Conservation (phyloP, 2,888 invertebrate species). For the Anagyrus pseudococci region DNA sequence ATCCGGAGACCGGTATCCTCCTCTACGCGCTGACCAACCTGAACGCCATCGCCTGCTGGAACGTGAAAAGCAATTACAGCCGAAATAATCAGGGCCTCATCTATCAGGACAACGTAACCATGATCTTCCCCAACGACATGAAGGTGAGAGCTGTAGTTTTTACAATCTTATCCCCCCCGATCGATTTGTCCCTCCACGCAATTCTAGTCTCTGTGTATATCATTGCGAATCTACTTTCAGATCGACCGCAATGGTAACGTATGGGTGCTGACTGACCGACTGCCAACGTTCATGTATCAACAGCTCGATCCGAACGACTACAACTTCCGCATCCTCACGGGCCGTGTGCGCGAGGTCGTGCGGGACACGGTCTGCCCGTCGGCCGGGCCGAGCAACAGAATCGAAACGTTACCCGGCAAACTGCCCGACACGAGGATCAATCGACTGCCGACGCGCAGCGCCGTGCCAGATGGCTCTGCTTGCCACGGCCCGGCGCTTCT, state of each 20-base stretch:
- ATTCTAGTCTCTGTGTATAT: too few relatives aligned
- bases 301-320: slow-evolving; percentile 69
- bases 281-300: slow-evolving; percentile 76
- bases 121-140: slow-evolving; percentile 80
- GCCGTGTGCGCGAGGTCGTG: slow-evolving; percentile 73
- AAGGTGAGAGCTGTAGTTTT: slow-evolving; percentile 65
- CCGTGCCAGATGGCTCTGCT: neutral
- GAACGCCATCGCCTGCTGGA: slow-evolving; percentile 82
- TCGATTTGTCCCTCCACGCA: too few relatives aligned
- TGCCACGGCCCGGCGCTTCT: neutral
- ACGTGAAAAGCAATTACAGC: slow-evolving; percentile 72
- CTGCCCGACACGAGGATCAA: neutral
- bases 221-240: too few relatives aligned
- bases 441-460: slow-evolving; percentile 11
- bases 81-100: slow-evolving; percentile 76
- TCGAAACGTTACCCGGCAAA: neutral
- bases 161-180: too few relatives aligned
- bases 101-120: slow-evolving; percentile 73
- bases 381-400: slow-evolving; percentile 28
- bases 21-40: slow-evolving; percentile 79
- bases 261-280: slow-evolving; percentile 77
- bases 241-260: slow-evolving; percentile 71
- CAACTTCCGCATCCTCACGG: slow-evolving; percentile 76
- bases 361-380: slow-evolving; percentile 72
- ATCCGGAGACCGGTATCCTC: slow-evolving; percentile 74